Conservation (phyloP, 2,113 vertebrate genomes). For the Chloebia gouldiae region DNA sequence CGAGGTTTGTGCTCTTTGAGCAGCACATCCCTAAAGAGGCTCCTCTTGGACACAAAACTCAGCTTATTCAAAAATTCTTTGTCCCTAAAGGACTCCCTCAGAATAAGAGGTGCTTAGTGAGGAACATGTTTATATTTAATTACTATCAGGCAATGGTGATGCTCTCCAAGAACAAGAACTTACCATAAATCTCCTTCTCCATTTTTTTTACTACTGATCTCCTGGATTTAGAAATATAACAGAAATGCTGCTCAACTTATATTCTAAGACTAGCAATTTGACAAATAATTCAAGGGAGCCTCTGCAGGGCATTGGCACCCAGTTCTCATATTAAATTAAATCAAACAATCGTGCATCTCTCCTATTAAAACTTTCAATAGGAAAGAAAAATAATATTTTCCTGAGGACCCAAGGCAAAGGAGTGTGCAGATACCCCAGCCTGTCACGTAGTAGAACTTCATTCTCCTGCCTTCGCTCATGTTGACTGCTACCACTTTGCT, state of each 20-base stretch:
- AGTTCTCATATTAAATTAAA: neutral
- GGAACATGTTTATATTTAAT: neutral
- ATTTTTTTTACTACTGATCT: neutral
- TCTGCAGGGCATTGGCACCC: neutral
- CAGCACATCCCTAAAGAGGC: neutral
- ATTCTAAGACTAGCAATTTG: neutral
- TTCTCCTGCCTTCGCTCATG: conserved; percentile 82
- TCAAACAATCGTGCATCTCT: neutral
- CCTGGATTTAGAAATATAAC: neutral
- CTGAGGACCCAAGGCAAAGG: neutral
- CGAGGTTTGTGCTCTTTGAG: neutral
- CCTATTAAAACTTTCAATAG: neutral
- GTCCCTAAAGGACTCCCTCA: neutral
- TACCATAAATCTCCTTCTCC: neutral
- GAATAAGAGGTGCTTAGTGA: neutral
- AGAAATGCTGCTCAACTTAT: neutral
- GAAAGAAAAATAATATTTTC: neutral
- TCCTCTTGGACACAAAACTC: neutral
- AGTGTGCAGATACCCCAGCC: conserved; percentile 83
- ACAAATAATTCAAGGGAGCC: neutral
- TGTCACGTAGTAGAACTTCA: conserved; percentile 83
- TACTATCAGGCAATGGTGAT: neutral
- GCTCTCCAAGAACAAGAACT: neutral
- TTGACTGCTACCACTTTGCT: conserved; percentile 91
- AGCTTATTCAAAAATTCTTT: neutral